phyloP scores from a whole-genome alignment of 2,888 invertebrate species.

The Chloroclysta siterata region DNA sequence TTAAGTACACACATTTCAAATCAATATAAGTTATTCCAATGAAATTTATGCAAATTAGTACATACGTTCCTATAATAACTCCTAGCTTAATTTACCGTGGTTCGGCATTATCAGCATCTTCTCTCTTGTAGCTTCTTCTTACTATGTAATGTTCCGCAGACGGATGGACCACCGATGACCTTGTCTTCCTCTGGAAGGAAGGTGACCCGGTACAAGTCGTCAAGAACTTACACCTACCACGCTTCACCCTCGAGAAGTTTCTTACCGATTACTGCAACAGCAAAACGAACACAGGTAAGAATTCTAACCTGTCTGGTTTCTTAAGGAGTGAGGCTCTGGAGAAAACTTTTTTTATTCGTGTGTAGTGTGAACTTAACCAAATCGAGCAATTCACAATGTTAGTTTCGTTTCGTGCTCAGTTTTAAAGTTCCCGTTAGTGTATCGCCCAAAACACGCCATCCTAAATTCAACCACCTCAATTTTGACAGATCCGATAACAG shows the following conservation, averaged over 20 bases:
- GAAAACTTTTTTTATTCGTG: slow-evolving; percentile 10
- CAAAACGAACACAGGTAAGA: slow-evolving; percentile 96
- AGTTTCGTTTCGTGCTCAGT: slow-evolving; percentile 7
- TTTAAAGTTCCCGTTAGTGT: slow-evolving; percentile 12
- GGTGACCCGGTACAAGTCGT: slow-evolving; percentile 98
- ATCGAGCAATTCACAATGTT: slow-evolving; percentile 11
- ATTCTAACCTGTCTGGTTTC: slow-evolving; percentile 13
- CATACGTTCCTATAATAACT: too few relatives aligned
- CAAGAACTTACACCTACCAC: slow-evolving; percentile 96
- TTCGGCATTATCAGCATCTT: background rate
- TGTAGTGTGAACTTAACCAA: slow-evolving; percentile 18
- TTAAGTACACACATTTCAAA: too few relatives aligned
- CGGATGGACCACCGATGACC: slow-evolving; percentile 98
- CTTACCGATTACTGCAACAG: slow-evolving; percentile 98
- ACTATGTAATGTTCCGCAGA: slow-evolving; percentile 83
- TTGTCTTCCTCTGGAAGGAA: slow-evolving; percentile 98
- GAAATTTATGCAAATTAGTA: too few relatives aligned
- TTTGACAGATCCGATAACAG: slow-evolving; percentile 15
- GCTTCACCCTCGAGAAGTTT: slow-evolving; percentile 97
- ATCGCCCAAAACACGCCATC: slow-evolving; percentile 14
- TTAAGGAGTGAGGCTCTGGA: slow-evolving; percentile 43
- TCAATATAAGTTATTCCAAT: too few relatives aligned
- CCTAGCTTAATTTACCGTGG: too few relatives aligned
- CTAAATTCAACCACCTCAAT: slow-evolving; percentile 20
- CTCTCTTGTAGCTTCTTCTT: slow-evolving; percentile 6